A percentile compares a stretch with the other conserved stretches of the same genome.
Evolutionary conservation across 2,888 invertebrate species (phyloP).

Genomic region (Odontocolon sp.): DNA sequence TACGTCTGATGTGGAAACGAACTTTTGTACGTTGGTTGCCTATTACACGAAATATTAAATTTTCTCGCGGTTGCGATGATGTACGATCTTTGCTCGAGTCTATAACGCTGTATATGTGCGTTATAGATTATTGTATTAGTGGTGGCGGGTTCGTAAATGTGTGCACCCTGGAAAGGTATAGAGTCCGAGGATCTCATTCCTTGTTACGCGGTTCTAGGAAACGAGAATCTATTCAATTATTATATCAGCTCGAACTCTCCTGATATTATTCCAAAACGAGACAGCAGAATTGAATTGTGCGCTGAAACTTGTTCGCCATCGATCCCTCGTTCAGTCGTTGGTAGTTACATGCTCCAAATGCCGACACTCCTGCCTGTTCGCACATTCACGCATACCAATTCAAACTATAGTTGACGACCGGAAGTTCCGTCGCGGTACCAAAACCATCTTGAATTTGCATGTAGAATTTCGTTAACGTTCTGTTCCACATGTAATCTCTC

Average conservation of each 20-base stretch:
- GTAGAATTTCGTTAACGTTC: too few species aligned
- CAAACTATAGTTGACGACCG: too few species aligned
- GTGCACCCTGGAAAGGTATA: neutral
- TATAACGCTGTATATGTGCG: neutral
- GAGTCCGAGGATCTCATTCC: neutral
- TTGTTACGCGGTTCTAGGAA: constrained; percentile 12
- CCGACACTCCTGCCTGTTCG: too few species aligned
- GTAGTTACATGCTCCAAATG: neutral
- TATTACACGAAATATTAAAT: neutral
- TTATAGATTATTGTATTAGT: constrained; percentile 13
- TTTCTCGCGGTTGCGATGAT: neutral
- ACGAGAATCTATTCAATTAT: constrained; percentile 24
- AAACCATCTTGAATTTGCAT: too few species aligned
- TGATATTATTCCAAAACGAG: neutral
- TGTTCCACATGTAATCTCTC: too few species aligned
- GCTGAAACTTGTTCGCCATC: neutral
- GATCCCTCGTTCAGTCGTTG: neutral
- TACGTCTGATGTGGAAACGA: neutral
- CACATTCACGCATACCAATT: too few species aligned
- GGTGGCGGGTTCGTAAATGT: neutral
- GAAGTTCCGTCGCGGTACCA: too few species aligned
- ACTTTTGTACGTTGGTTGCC: neutral
- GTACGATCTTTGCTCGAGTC: neutral
- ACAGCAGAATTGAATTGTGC: neutral
- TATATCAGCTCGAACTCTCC: constrained; percentile 8